Base-by-base conservation (phyloP, 2,797 vertebrate species). In the Parauchenoglanis ngamensis region DNA sequence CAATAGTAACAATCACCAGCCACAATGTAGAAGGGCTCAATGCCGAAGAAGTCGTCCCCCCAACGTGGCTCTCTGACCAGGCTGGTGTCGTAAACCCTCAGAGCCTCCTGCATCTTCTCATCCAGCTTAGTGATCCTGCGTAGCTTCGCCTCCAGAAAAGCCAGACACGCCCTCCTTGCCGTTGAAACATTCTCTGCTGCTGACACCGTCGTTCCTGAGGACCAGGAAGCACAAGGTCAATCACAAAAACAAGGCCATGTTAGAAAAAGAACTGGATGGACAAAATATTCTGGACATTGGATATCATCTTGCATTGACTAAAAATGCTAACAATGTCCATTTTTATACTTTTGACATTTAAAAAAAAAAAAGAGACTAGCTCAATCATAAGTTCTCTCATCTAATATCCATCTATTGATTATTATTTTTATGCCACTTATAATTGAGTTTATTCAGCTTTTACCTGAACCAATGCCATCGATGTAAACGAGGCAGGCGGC, bases 401-500 rank as follows among this genome's bases (percentile, higher is more conserved):
- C 54, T 56, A 19, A 17, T 56, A 56, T 56, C 54, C 17, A n/a
- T n/a, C 61, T 63, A 67, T 31, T 15, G 28, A 17, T 17, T 40
- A 40, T 40, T 40, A 40, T 40, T 40, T 17, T 67, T 31, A 19
- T 7, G 65, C 0, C 63, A 28, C n/a, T 61, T 61, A 13, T 28
- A 13, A 5, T 28, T 3, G 17, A 19, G 68, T 23, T 21, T 77
- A 65, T n/a, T 68, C 13, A 1, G 59, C 1, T 1, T 95, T 90
- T 91, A 99, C 98, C 98, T 88, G 98, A 98, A 88, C 98, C 98
- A 40, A 99, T 96, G 90, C 97, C 97, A 81, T 99, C 98, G 31
- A 99, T 92, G 87, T 98, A 99, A 0, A 98, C 97, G 86, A 99
- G 94, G 88, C 98, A 99, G 0, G 98, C 98, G 0, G 97, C 98